Conservation (phyloP, 2,888 invertebrate species). For the Pristionchus japonicus region DNA sequence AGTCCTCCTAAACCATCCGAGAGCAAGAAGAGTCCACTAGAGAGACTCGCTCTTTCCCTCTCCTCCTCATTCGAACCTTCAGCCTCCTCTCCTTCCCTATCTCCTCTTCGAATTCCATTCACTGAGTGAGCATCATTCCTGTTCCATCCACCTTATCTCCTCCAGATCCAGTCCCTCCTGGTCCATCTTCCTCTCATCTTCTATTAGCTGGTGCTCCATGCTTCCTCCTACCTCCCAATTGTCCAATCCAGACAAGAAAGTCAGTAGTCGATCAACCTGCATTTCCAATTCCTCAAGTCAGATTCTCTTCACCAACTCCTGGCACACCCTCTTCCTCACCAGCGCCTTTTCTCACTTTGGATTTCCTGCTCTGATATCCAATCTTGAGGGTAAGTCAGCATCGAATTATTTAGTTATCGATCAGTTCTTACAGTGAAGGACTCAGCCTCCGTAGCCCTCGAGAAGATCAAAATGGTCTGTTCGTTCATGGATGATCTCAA, state of each 20-base stretch:
- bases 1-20: not conserved
- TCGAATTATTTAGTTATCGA: no score
- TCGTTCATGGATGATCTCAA: conserved; percentile 23
- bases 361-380: not conserved
- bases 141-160: not conserved
- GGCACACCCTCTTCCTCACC: conserved; percentile 56
- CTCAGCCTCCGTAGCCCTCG: not conserved
- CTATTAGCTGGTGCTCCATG: conserved; percentile 29
- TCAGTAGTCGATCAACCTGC: not conserved
- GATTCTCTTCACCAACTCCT: conserved; percentile 56
- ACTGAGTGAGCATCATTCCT: not conserved
- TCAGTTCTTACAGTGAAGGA: not conserved
- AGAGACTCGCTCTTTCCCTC: not conserved
- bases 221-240: conserved; percentile 36
- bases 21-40: not conserved
- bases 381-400: not conserved
- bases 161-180: not conserved
- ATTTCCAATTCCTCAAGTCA: not conserved
- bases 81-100: not conserved
- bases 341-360: conserved; percentile 48
- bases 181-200: conserved; percentile 6
- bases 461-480: conserved; percentile 22
- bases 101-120: not conserved
- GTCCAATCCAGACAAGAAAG: not conserved
- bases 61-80: not conserved